These are phyloP conservation scores for Phoeniculus purpureus DNA, from an alignment of 2,797 vertebrate genomes.

Conservation along the genomic window DNA sequence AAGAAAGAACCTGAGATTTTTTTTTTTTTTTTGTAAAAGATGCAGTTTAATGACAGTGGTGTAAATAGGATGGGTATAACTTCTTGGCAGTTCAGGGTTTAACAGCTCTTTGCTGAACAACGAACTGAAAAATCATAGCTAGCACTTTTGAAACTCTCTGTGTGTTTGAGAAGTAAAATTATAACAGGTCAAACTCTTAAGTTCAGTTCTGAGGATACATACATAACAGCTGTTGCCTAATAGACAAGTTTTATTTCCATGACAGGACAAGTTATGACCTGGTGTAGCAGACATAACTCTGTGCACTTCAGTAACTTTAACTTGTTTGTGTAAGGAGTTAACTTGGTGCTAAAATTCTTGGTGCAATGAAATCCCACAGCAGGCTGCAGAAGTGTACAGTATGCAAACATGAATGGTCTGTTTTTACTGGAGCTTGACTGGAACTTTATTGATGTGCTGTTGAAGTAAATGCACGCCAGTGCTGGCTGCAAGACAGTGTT, in stretches of 20 bases:
- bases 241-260: neutral
- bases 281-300: fast-evolving
- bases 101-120: neutral
- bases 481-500: neutral
- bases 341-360: neutral
- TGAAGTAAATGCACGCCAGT: neutral
- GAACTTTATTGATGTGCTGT: neutral
- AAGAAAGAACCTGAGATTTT: neutral
- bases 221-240: neutral
- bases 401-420: neutral
- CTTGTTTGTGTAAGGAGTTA: neutral
- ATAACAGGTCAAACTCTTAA: neutral
- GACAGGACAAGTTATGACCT: neutral
- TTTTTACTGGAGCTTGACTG: neutral
- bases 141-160: neutral
- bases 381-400: neutral
- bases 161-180: neutral
- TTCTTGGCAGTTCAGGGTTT: neutral
- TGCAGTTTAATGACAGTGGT: neutral
- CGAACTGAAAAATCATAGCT: neutral
- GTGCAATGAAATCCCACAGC: neutral
- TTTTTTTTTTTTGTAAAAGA: neutral
- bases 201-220: neutral
- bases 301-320: neutral
- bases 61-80: neutral